Evolutionary conservation across 1,140 invertebrate genomes (phyloP).

Genomic region (Drosophila sulfurigaster): DNA sequence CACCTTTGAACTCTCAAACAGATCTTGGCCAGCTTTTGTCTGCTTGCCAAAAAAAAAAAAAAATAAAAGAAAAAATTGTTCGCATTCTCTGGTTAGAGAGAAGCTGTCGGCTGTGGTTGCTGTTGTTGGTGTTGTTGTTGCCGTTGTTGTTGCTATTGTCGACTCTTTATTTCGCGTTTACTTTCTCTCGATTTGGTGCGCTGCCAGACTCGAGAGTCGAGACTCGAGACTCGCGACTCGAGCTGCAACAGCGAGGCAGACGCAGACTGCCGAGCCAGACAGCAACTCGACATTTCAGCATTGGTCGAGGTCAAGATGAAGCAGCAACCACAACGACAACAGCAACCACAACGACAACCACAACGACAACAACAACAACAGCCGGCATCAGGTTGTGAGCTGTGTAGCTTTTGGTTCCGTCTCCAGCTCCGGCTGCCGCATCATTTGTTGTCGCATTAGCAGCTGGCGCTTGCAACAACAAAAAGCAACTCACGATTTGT

Average conservation of each 20-base stretch:
- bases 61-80: constrained; percentile 21
- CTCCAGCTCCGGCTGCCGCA: constrained; percentile 35
- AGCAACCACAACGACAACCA: constrained; percentile 27
- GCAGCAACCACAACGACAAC: constrained; percentile 26
- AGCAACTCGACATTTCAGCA: constrained; percentile 58
- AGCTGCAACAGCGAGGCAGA: constrained; percentile 5
- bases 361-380: constrained; percentile 45
- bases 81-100: constrained; percentile 31
- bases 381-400: constrained; percentile 48
- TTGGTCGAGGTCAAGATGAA: constrained; percentile 77
- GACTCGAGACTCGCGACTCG: constrained; percentile 14
- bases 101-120: constrained; percentile 12
- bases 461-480: constrained; percentile 22
- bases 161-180: constrained; percentile 56
- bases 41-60: constrained; percentile 15
- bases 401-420: constrained; percentile 7
- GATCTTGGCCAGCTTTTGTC: constrained; percentile 39
- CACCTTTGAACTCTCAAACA: constrained; percentile 40
- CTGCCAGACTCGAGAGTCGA: constrained; percentile 55
- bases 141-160: constrained; percentile 26
- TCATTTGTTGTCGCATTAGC: constrained; percentile 68
- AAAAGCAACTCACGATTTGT: constrained; percentile 22
- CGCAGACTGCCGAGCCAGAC: constrained; percentile 44
- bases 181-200: constrained; percentile 77
- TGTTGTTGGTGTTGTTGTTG: constrained; percentile 22